phyloP scores from a whole-genome alignment of 2,797 vertebrate genomes.

The Naso thynnoides region DNA sequence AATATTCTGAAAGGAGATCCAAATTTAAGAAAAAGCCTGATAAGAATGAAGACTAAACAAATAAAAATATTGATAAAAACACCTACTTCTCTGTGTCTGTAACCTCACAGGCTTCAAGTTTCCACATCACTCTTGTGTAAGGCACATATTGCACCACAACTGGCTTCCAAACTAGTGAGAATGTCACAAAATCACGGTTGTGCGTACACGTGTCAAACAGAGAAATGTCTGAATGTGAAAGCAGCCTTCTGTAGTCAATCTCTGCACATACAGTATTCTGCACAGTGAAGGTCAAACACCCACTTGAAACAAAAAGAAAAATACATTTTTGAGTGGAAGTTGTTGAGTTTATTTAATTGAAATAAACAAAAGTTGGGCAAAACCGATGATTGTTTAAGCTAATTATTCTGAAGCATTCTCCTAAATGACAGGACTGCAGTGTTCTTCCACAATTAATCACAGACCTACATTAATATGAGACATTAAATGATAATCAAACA shows the following conservation, averaged over 20 bases:
- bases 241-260: background rate
- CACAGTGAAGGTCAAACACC: background rate
- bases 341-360: background rate
- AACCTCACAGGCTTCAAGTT: no score
- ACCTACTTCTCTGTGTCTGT: background rate
- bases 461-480: background rate
- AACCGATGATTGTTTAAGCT: background rate
- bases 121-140: background rate
- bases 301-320: background rate
- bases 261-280: background rate
- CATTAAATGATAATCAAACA: background rate
- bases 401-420: background rate
- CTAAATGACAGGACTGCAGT: background rate
- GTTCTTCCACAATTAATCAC: background rate
- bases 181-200: background rate
- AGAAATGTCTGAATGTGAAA: background rate
- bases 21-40: no score
- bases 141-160: background rate
- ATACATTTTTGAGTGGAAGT: background rate
- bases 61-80: no score
- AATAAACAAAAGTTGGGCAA: background rate
- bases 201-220: background rate
- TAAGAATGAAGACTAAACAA: no score
- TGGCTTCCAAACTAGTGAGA: background rate
- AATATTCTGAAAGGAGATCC: no score